A percentile compares a stretch with the other conserved stretches of the same genome.
phyloP scores from a whole-genome alignment of 2,113 vertebrate genomes.

The Lamprotornis superbus region DNA sequence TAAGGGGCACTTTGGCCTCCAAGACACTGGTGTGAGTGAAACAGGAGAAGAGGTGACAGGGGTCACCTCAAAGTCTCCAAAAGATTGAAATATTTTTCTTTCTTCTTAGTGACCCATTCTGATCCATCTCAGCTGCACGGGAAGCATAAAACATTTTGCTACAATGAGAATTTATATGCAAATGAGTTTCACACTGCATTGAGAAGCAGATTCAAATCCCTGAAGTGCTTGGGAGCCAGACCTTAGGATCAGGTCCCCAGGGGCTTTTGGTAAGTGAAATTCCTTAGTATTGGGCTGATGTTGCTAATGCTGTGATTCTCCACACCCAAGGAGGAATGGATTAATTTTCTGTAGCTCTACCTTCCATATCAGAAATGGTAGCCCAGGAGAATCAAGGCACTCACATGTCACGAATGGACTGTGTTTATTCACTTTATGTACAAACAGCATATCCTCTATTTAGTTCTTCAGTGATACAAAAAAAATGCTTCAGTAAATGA shows the following conservation, averaged over 20 bases:
- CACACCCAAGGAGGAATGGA: neutral
- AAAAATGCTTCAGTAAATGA: neutral
- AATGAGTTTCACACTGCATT: neutral
- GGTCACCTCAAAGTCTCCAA: neutral
- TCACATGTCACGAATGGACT: neutral
- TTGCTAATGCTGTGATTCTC: neutral
- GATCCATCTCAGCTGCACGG: neutral
- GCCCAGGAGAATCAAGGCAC: neutral
- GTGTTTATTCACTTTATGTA: neutral
- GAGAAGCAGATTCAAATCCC: neutral
- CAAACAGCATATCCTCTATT: neutral
- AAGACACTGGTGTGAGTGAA: neutral
- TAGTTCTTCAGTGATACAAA: neutral
- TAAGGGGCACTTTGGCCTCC: neutral
- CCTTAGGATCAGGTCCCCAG: neutral
- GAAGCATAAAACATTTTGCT: neutral
- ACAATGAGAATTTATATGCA: conserved; percentile 37
- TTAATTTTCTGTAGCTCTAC: neutral
- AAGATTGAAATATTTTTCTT: conserved; percentile 17
- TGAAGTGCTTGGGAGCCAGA: neutral
- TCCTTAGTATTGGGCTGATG: neutral
- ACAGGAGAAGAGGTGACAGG: neutral
- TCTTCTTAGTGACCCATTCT: neutral
- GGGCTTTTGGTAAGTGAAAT: neutral
- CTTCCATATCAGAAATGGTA: neutral